Evolutionary conservation across 2,797 vertebrate genomes (phyloP).

Genomic region (Amazona ochrocephala): DNA sequence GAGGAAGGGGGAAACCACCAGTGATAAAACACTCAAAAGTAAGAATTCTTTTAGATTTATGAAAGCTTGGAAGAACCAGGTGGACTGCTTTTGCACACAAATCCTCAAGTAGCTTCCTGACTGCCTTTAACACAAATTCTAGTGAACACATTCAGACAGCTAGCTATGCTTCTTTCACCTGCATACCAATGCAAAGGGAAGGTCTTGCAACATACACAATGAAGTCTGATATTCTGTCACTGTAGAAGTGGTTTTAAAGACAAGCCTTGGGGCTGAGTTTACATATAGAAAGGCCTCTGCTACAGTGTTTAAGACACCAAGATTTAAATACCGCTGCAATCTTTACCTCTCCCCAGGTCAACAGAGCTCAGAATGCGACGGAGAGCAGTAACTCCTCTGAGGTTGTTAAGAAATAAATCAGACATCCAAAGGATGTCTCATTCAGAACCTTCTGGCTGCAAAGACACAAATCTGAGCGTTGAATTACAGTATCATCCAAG

Average conservation of each 20-base stretch:
- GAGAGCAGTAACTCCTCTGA: neutral
- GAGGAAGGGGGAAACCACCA: neutral
- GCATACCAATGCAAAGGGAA: neutral
- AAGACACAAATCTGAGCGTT: conserved; percentile 3
- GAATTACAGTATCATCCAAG: neutral
- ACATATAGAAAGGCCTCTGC: neutral
- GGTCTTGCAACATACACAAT: neutral
- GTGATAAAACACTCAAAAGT: neutral
- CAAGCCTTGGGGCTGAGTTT: neutral
- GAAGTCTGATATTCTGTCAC: conserved; percentile 1
- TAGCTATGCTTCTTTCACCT: neutral
- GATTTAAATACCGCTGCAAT: neutral
- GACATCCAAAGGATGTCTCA: conserved; percentile 6
- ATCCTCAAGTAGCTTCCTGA: neutral
- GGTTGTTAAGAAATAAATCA: conserved; percentile 34
- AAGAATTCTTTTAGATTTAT: neutral
- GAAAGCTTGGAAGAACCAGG: neutral
- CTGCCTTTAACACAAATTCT: neutral
- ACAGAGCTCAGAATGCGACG: neutral
- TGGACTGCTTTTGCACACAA: neutral
- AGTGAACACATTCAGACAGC: accelerated
- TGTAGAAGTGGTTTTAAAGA: neutral
- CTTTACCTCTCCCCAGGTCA: neutral
- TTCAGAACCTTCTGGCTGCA: conserved; percentile 34
- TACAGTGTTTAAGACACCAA: neutral